Base-by-base conservation (phyloP, 2,888 invertebrate genomes). In the Drosophila setosimentum region DNA sequence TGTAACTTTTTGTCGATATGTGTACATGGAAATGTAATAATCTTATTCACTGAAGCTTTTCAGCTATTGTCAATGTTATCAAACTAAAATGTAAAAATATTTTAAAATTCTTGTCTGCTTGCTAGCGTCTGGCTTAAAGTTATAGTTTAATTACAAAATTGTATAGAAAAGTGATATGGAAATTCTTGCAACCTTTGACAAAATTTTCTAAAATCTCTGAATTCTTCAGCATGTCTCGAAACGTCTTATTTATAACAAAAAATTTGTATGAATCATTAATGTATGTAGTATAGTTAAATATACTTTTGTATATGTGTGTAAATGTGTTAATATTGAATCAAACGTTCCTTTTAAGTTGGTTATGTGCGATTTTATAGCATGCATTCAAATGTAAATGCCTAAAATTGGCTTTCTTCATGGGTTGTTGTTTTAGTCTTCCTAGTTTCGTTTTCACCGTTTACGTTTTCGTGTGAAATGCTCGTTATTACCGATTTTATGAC, bases 401-500 rank as follows among this genome's bases (percentile, higher is more conserved):
- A 93, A 77, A 93, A 93, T 82, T 93, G 91, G 76, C 93, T 93
- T 71, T 93, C 93, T 76, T 93, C 92, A 62, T 91, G 91, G n/a
- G 83, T 84, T 53, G 90, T 92, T 42, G 90, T 91, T 69, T 88
- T 92, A 48, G 92, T 91, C 33, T 91, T 92, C 35, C 83, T 78
- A 55, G 87, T 83, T 86, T 92, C 93, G 27, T 88, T 79, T 81
- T 93, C 92, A 2, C 93, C 93, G 76, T 93, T 93, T 18, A 91
- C 90, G 67, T 92, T 91, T 63, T 92, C 92, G 64, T 93, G 93
- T 37, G 93, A 92, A 83, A 93, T 91, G 77, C 89, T 93, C 48
- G 93, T 93, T 32, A 93, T 93, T 32, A 93, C 89, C 8, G 93
- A 93, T 89, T 93, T 93, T 24, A 93, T 93, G 30, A 93, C 91